Evolutionary conservation across 2,797 vertebrate species (phyloP), one percentile per base, ranked within the genome.

Genomic region (Anniella stebbinsi): DNA sequence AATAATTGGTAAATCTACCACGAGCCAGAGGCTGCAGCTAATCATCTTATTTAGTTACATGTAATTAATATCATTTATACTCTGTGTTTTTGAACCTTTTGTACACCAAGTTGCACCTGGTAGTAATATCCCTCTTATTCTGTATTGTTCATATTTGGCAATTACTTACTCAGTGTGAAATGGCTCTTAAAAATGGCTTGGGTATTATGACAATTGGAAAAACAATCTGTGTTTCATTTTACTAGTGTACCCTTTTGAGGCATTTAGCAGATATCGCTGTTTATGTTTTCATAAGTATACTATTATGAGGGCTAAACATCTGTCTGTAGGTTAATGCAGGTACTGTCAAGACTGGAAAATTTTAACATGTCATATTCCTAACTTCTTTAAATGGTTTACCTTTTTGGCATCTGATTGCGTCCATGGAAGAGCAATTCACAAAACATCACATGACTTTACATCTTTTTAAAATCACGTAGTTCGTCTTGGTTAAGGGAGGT

Each of bases 141-240:
- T 54, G 15, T 81, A 75, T 57, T 60, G 11, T 81, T 88, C 54
- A 36, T 51, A 36, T 75, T 84, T 63, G 21, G 57, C n/a, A 75
- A 77, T 88, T 73, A 73, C 60, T 82, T 41, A 84, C 13, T 66
- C 41, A 66, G 25, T 69, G 45, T 87, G 72, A 89, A 67, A 38
- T 63, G 33, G 28, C 63, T 84, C 33, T 51, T 84, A 36, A 51
- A 84, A 77, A 89, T 41, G 33, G n/a, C 28, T 51, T 84, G 45
- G 60, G 23, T 38, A 63, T 75, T 36, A 80, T 28, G 69, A 45
- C 36, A 45, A 15, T 82, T 57, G 1, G 63, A 60, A 73, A 82
- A 80, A 48, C 51, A 72, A 45, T 36, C 25, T 60, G 78, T 75
- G 51, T 60, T 88, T 82, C 66, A 60, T 70, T 84, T 86, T 60